Conservation (phyloP, 2,113 vertebrate species). For the Isurus oxyrinchus region DNA sequence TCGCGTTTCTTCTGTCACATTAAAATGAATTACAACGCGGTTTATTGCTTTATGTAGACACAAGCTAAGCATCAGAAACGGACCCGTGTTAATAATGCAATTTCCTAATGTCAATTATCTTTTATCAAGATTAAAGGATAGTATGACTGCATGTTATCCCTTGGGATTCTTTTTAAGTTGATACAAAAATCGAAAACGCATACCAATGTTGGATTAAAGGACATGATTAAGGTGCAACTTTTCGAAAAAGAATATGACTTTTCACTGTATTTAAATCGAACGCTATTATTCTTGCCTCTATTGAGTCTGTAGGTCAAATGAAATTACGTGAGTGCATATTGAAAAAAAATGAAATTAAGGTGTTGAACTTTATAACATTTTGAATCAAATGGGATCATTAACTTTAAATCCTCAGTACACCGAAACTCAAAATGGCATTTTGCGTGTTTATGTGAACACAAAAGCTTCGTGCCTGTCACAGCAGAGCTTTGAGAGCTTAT, state of each 20-base stretch:
- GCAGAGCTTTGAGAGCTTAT: background rate
- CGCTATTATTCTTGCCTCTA: background rate
- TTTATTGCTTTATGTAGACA: background rate
- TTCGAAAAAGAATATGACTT: too few species aligned
- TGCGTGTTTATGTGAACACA: background rate
- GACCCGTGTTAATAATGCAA: background rate
- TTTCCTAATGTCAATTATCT: background rate
- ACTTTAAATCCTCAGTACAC: background rate
- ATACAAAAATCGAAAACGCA: background rate
- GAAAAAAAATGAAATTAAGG: background rate
- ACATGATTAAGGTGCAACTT: background rate
- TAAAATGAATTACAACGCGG: background rate
- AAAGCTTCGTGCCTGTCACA: background rate
- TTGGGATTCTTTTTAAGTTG: background rate
- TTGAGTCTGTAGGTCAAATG: background rate
- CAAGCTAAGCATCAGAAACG: background rate
- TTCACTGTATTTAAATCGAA: background rate
- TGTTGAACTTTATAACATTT: background rate
- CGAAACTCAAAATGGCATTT: background rate
- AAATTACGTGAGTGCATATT: background rate
- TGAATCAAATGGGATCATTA: background rate
- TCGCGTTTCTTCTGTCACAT: conserved; percentile 8
- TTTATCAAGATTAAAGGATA: background rate
- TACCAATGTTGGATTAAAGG: background rate
- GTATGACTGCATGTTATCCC: background rate